Conservation (phyloP, 30 jellyfish, hydroid and myxozoan genomes). For the Hydractinia symbiolongicarpus region DNA sequence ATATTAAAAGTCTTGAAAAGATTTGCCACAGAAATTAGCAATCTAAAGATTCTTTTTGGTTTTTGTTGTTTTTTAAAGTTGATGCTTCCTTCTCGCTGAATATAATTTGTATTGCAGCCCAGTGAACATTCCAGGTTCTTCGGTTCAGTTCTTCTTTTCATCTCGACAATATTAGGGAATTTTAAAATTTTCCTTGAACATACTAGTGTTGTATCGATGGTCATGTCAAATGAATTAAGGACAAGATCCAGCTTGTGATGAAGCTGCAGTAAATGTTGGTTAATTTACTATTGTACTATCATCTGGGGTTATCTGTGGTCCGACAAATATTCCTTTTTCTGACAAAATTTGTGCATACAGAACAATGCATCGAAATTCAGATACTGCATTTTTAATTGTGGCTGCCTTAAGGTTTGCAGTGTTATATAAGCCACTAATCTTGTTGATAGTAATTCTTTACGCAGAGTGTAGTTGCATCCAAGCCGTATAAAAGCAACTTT, state of each 20-base stretch:
- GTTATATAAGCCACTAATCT: conserved; percentile 30
- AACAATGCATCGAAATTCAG: conserved; percentile 22
- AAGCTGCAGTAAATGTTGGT: not conserved
- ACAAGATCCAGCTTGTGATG: not conserved
- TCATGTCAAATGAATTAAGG: not conserved
- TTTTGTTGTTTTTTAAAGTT: too few species aligned
- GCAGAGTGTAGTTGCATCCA: conserved; percentile 42
- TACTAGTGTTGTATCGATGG: not conserved
- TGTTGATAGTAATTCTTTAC: conserved; percentile 9
- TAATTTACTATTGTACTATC: too few species aligned
- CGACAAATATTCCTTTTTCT: not conserved
- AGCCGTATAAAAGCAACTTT: conserved; percentile 19
- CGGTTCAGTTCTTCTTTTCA: not conserved
- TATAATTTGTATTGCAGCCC: conserved; percentile 7
- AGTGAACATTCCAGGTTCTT: conserved; percentile 20
- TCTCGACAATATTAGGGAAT: conserved; percentile 22
- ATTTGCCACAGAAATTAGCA: not conserved
- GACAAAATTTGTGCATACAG: conserved; percentile 34
- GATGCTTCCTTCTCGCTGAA: not conserved
- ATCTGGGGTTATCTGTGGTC: conserved; percentile 4
- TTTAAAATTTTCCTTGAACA: not conserved
- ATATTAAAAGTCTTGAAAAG: too few species aligned
- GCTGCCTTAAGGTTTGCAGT: conserved; percentile 31
- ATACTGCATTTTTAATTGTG: conserved; percentile 34
- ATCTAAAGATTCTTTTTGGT: not conserved